Conservation (phyloP, 2,797 vertebrate genomes). For the Sitta carolinensis region DNA sequence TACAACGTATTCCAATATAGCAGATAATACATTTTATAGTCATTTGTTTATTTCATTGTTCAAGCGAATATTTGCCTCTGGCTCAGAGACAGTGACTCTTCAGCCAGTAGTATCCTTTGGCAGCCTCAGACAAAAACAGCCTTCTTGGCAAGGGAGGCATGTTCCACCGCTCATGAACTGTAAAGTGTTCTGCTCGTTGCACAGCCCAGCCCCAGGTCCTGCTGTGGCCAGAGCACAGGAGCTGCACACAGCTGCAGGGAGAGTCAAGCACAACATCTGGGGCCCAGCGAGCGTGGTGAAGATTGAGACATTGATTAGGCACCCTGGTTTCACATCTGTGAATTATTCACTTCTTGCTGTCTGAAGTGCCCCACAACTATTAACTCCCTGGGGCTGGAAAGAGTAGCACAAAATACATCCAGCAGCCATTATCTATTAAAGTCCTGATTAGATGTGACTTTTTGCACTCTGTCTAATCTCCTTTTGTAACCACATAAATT, state of each 20-base stretch:
- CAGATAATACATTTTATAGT: neutral
- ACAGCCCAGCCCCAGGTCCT: neutral
- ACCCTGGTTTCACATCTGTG: neutral
- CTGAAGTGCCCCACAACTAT: neutral
- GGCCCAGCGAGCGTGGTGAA: neutral
- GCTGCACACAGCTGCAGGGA: neutral
- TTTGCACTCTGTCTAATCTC: neutral
- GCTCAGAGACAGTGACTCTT: neutral
- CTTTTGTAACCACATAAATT: neutral
- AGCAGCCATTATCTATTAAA: neutral
- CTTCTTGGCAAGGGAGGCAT: constrained; percentile 13
- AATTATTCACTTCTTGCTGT: neutral
- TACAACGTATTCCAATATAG: neutral
- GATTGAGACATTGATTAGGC: neutral
- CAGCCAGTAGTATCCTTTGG: constrained; percentile 13
- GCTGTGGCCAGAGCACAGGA: neutral
- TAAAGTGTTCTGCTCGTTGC: neutral
- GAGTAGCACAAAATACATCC: neutral
- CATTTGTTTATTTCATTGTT: constrained; percentile 43
- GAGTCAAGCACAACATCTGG: neutral
- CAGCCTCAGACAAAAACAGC: neutral
- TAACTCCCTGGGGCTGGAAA: neutral
- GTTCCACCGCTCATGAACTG: neutral
- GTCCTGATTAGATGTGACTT: neutral
- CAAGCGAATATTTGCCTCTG: neutral